phyloP scores from a whole-genome alignment of 2,888 invertebrate species.

The Ichneumon xanthorius region DNA sequence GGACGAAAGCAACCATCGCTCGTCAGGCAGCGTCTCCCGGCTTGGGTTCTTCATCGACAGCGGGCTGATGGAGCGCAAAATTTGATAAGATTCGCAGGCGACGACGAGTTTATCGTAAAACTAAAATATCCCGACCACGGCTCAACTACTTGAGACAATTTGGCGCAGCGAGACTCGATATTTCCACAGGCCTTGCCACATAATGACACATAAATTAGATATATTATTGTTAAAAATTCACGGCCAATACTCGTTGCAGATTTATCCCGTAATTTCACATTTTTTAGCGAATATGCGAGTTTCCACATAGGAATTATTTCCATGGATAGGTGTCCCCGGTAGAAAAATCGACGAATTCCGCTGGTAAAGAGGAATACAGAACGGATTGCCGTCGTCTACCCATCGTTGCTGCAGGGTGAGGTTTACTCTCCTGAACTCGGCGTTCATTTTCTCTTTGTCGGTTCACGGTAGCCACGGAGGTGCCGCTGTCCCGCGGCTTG shows the following conservation, averaged over 20 bases:
- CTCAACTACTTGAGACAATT: not conserved
- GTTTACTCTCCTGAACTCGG: constrained; percentile 51
- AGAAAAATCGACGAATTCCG: not conserved
- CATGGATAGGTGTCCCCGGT: not conserved
- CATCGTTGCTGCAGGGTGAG: constrained; percentile 31
- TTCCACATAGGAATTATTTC: not conserved
- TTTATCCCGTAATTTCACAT: constrained; percentile 12
- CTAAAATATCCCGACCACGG: not conserved
- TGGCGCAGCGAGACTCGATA: not conserved
- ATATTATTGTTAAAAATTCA: not conserved
- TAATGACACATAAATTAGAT: not conserved
- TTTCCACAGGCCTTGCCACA: not conserved
- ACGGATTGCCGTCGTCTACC: constrained; percentile 25
- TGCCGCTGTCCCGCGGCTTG: constrained; percentile 65
- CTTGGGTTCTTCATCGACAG: constrained; percentile 5
- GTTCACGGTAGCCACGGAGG: constrained; percentile 16
- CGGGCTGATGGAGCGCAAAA: not conserved
- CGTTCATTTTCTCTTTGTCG: constrained; percentile 63
- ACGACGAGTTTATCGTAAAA: not conserved
- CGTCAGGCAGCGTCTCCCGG: constrained; percentile 19
- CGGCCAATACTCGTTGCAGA: not conserved
- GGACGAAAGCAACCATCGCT: constrained; percentile 23
- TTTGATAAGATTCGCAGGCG: not conserved
- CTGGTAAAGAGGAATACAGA: constrained; percentile 41
- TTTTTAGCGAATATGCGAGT: constrained; percentile 19